A percentile compares a stretch with the other conserved stretches of the same genome.
Evolutionary conservation across 2,888 invertebrate species (phyloP).

Genomic region (Globia sparganii): DNA sequence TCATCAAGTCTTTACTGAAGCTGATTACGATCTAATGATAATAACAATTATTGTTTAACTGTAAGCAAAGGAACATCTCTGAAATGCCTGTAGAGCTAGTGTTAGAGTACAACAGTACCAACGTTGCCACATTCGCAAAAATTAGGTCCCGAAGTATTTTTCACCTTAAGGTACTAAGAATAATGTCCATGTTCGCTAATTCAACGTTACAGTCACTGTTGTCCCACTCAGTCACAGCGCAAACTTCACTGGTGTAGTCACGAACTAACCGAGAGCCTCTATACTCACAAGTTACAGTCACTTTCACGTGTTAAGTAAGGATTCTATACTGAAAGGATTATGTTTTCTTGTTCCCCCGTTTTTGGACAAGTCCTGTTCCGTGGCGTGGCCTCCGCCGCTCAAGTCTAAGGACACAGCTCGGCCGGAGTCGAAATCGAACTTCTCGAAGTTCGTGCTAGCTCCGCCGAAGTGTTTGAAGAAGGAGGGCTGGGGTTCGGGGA

Average conservation of each 20-base stretch:
- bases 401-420: slow-evolving; percentile 89
- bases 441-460: slow-evolving; percentile 83
- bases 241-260: slow-evolving; percentile 72
- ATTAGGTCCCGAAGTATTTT: slow-evolving; percentile 52
- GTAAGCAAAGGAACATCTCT: slow-evolving; percentile 83
- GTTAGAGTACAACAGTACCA: slow-evolving; percentile 47
- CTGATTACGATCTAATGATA: slow-evolving; percentile 81
- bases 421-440: slow-evolving; percentile 89
- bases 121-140: slow-evolving; percentile 26
- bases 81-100: slow-evolving; percentile 71
- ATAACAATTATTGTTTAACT: slow-evolving; percentile 71
- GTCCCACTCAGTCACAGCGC: slow-evolving; percentile 43
- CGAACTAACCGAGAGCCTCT: slow-evolving; percentile 80
- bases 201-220: slow-evolving; percentile 42
- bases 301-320: slow-evolving; percentile 93
- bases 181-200: slow-evolving; percentile 23
- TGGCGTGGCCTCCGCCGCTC: slow-evolving; percentile 83
- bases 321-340: slow-evolving; percentile 98
- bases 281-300: slow-evolving; percentile 77
- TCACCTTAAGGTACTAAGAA: slow-evolving; percentile 35
- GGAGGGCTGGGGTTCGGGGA: slow-evolving; percentile 86
- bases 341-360: slow-evolving; percentile 91
- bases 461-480: slow-evolving; percentile 87
- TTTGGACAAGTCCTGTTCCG: slow-evolving; percentile 88
- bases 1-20: slow-evolving; percentile 86